Percentiles rank a stretch among this genome's conserved stretches.
These are phyloP conservation scores for Rhingia campestris DNA, from an alignment of 2,888 invertebrate species.

Conservation along the genomic window DNA sequence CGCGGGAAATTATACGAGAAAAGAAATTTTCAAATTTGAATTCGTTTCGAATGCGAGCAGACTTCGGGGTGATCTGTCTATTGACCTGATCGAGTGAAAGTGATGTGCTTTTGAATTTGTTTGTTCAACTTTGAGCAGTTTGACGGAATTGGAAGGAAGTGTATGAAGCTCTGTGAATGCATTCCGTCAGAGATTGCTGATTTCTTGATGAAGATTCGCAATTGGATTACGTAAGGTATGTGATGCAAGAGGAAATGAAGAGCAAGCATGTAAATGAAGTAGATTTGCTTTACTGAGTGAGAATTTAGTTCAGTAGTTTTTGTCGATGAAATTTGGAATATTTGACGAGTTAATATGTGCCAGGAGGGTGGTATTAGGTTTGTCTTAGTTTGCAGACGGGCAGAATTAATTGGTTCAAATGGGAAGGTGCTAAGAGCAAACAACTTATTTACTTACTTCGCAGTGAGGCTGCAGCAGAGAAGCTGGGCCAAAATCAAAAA, in stretches of 20 bases:
- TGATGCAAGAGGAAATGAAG: slow-evolving; percentile 7
- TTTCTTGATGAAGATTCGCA: neutral
- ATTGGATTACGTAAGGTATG: slow-evolving; percentile 52
- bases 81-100: slow-evolving; percentile 57
- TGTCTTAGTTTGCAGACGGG: too few relatives aligned
- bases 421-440: too few relatives aligned
- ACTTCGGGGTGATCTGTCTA: slow-evolving; percentile 13
- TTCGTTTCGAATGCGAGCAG: slow-evolving; percentile 15
- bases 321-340: too few relatives aligned
- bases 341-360: too few relatives aligned
- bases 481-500: too few relatives aligned
- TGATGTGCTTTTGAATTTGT: slow-evolving; percentile 36
- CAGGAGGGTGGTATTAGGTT: too few relatives aligned
- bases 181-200: slow-evolving; percentile 2
- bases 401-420: too few relatives aligned
- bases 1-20: slow-evolving; percentile 15
- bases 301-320: too few relatives aligned
- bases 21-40: slow-evolving; percentile 6
- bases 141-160: slow-evolving; percentile 32
- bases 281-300: neutral
- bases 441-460: too few relatives aligned
- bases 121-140: slow-evolving; percentile 54
- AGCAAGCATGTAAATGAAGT: neutral
- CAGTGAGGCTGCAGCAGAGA: too few relatives aligned
- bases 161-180: neutral